Conservation (phyloP, 2,888 invertebrate species). For the Mesochorus sp. region DNA sequence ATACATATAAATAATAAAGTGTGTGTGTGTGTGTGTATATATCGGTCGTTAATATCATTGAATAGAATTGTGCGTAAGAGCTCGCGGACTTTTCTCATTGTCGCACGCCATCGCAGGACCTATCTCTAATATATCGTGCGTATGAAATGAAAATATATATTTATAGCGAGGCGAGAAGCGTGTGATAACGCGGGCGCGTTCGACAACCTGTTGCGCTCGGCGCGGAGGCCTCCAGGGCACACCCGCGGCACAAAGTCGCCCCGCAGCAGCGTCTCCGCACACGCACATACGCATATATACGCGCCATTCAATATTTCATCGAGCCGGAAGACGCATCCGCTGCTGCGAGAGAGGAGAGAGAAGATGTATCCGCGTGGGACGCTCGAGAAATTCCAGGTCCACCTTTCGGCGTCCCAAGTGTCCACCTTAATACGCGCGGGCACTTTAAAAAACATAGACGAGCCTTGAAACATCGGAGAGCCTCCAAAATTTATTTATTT, state of each 20-base stretch:
- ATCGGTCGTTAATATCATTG: slow-evolving; percentile 22
- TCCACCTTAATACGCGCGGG: slow-evolving; percentile 21
- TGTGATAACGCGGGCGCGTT: slow-evolving; percentile 50
- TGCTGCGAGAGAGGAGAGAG: slow-evolving; percentile 22
- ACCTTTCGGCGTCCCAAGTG: not conserved
- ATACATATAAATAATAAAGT: no score
- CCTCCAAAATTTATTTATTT: no score
- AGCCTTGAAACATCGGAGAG: not conserved
- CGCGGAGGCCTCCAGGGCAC: slow-evolving; percentile 18
- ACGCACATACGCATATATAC: no score
- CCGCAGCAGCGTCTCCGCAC: no score
- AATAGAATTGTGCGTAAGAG: slow-evolving; percentile 18
- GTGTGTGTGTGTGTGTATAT: no score
- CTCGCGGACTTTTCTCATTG: slow-evolving; percentile 46
- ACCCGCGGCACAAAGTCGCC: slow-evolving; percentile 5
- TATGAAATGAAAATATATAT: slow-evolving; percentile 9
- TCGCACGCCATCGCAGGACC: not conserved
- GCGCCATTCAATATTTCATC: slow-evolving; percentile 60
- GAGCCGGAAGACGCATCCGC: slow-evolving; percentile 54
- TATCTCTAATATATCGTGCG: slow-evolving; percentile 39
- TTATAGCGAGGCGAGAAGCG: slow-evolving; percentile 31
- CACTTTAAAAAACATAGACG: slow-evolving; percentile 7
- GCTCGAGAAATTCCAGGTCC: slow-evolving; percentile 54
- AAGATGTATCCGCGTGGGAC: slow-evolving; percentile 51
- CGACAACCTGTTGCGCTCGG: slow-evolving; percentile 61